phyloP scores from a whole-genome alignment of 1,140 invertebrate genomes.

The Agraylea sexmaculata region DNA sequence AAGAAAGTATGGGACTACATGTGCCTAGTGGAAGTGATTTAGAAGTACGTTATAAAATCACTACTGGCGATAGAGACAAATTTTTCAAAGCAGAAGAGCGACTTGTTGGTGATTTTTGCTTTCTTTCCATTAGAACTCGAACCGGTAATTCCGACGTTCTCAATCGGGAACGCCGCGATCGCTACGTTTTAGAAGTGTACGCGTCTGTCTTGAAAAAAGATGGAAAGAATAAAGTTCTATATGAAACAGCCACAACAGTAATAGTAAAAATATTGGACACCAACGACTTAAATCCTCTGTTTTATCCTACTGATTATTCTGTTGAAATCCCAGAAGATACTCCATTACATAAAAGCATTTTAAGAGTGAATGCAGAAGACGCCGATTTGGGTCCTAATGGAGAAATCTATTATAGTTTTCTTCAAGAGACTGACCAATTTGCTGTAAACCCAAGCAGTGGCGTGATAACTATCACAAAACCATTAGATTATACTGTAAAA shows the following conservation, averaged over 20 bases:
- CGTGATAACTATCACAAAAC: constrained; percentile 71
- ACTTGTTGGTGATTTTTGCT: constrained; percentile 85
- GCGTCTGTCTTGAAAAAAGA: constrained; percentile 53
- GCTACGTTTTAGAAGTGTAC: constrained; percentile 68
- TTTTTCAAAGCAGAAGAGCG: constrained; percentile 87
- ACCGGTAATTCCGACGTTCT: constrained; percentile 74
- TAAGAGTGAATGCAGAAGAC: constrained; percentile 77
- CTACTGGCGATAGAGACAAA: constrained; percentile 72
- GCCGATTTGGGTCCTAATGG: constrained; percentile 89
- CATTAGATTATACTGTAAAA: constrained; percentile 56
- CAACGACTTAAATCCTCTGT: constrained; percentile 87
- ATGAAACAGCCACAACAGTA: constrained; percentile 64
- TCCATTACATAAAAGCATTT: constrained; percentile 65
- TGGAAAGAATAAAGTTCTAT: constrained; percentile 41
- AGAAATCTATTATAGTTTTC: constrained; percentile 91
- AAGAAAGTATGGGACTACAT: constrained; percentile 42
- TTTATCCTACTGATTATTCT: constrained; percentile 78
- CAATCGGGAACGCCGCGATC: constrained; percentile 81
- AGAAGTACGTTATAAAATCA: constrained; percentile 70
- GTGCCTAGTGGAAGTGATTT: constrained; percentile 31
- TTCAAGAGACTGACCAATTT: constrained; percentile 71
- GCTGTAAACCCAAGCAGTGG: constrained; percentile 87
- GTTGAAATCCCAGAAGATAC: constrained; percentile 82
- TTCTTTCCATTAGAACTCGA: constrained; percentile 74
- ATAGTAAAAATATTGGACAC: constrained; percentile 73